These are phyloP conservation scores for Aurelia sp. DNA, from an alignment of 30 jellyfish, hydroid and myxozoan species.

Conservation along the genomic window DNA sequence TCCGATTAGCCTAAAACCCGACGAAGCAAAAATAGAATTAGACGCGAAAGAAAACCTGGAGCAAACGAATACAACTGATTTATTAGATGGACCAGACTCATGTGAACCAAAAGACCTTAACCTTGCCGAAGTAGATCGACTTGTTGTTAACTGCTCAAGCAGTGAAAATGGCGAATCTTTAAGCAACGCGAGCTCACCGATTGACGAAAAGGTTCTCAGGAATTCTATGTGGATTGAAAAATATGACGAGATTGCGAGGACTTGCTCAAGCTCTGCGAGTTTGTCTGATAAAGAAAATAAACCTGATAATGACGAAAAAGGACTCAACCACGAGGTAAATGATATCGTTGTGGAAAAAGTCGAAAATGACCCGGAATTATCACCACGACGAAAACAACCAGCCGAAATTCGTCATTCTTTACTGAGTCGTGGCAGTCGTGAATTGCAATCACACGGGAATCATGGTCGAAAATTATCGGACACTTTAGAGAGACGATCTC, in stretches of 20 bases:
- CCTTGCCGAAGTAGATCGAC: slow-evolving; percentile 20
- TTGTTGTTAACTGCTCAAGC: slow-evolving; percentile 34
- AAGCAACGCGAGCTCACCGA: slow-evolving; percentile 36
- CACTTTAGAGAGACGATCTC: slow-evolving; percentile 16
- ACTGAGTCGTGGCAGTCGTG: slow-evolving; percentile 64
- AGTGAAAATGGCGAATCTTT: neutral
- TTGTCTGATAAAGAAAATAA: slow-evolving; percentile 9
- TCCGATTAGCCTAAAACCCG: neutral
- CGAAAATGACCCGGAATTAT: neutral
- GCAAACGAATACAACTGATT: neutral
- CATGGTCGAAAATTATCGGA: slow-evolving; percentile 5
- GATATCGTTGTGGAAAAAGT: neutral
- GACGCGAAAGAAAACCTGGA: neutral
- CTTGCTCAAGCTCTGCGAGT: slow-evolving; percentile 41
- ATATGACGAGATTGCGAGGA: slow-evolving; percentile 69
- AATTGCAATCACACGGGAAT: slow-evolving; percentile 14
- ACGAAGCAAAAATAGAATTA: neutral
- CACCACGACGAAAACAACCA: slow-evolving; percentile 45
- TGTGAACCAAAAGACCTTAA: neutral
- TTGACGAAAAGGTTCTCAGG: slow-evolving; percentile 51
- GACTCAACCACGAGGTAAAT: no score
- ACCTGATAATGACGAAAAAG: neutral
- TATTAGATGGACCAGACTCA: neutral
- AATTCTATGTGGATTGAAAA: slow-evolving; percentile 65
- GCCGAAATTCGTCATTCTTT: slow-evolving; percentile 54